Conservation (phyloP, 2,888 invertebrate genomes). For the Ectobius pallidus region DNA sequence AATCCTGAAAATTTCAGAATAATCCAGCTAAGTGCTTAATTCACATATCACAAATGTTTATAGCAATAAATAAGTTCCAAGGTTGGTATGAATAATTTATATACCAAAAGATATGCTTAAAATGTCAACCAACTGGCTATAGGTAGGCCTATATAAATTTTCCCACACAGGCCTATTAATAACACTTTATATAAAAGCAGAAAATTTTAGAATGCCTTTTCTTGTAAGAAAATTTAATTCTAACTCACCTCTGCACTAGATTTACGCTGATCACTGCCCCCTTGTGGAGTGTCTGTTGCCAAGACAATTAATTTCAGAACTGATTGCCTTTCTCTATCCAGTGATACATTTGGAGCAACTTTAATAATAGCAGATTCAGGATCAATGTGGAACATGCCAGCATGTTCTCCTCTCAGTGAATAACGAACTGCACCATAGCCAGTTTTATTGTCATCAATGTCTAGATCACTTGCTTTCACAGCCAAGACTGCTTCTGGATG, state of each 20-base stretch:
- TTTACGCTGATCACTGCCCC: constrained; percentile 70
- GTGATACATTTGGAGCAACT: constrained; percentile 67
- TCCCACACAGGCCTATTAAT: too few relatives aligned
- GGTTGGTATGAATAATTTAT: too few relatives aligned
- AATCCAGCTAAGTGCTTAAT: too few relatives aligned
- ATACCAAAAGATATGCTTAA: too few relatives aligned
- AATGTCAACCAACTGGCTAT: too few relatives aligned
- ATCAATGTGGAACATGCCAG: constrained; percentile 74
- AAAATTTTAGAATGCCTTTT: too few relatives aligned
- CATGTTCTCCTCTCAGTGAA: constrained; percentile 73
- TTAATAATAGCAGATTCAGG: constrained; percentile 70
- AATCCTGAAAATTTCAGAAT: too few relatives aligned
- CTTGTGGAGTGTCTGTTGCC: constrained; percentile 75
- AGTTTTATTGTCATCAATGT: constrained; percentile 63
- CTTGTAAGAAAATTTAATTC: too few relatives aligned
- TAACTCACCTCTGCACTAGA: constrained; percentile 61
- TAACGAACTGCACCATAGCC: constrained; percentile 76
- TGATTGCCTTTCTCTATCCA: constrained; percentile 76
- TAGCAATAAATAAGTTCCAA: too few relatives aligned
- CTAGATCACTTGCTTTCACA: constrained; percentile 74
- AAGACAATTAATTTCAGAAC: constrained; percentile 71
- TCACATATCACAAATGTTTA: too few relatives aligned
- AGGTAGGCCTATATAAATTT: too few relatives aligned
- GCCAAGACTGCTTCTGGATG: constrained; percentile 70
- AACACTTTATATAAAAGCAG: too few relatives aligned